Evolutionary conservation across 1,140 invertebrate genomes (phyloP).

Genomic region (Drosophila eugracilis): DNA sequence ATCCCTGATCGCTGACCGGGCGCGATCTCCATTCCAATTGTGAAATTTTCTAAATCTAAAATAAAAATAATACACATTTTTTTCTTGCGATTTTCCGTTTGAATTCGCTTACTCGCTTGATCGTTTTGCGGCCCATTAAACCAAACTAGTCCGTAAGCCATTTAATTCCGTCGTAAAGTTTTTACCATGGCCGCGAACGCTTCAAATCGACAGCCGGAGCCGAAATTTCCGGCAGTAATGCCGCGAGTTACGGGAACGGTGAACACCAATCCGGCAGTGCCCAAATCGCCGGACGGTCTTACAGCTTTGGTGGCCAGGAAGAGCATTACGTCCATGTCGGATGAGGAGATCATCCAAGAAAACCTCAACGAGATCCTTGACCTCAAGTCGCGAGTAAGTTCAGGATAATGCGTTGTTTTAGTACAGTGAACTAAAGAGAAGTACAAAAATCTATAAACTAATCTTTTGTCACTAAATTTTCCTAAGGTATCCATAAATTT

Average conservation of each 20-base stretch:
- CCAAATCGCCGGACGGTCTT: slow-evolving; percentile 43
- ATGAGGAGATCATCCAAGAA: slow-evolving; percentile 74
- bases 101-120: not conserved
- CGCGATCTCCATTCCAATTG: slow-evolving; percentile 26
- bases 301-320: slow-evolving; percentile 44
- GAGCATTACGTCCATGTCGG: slow-evolving; percentile 67
- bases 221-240: slow-evolving; percentile 2
- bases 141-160: not conserved
- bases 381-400: slow-evolving; percentile 69
- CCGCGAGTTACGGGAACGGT: slow-evolving; percentile 1
- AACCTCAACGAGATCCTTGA: slow-evolving; percentile 73
- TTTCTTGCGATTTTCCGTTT: slow-evolving; percentile 16
- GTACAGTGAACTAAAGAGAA: no score
- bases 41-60: slow-evolving; percentile 10
- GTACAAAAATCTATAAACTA: no score
- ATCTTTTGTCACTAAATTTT: no score
- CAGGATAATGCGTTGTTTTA: not conserved
- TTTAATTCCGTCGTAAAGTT: slow-evolving; percentile 1
- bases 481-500: no score
- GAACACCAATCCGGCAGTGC: slow-evolving; percentile 12
- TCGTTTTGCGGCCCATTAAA: slow-evolving; percentile 5
- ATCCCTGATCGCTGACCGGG: slow-evolving; percentile 44
- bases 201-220: slow-evolving; percentile 8
- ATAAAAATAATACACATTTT: not conserved
- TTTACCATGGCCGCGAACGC: not conserved